Evolutionary conservation across 2,888 invertebrate species (phyloP).

Genomic region (Zaprionus bogoriensis): DNA sequence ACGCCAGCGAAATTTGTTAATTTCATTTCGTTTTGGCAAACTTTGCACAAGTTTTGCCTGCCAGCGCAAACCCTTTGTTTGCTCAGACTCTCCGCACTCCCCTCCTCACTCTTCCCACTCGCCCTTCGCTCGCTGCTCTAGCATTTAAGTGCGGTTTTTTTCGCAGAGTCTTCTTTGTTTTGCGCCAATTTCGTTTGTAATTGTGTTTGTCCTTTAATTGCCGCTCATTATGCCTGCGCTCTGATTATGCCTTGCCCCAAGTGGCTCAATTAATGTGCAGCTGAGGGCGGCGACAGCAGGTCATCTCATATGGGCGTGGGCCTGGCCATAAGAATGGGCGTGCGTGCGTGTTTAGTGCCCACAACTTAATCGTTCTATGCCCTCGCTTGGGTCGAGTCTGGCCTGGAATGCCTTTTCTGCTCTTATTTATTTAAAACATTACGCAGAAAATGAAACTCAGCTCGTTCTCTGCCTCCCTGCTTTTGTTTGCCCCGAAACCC

Average conservation of each 20-base stretch:
- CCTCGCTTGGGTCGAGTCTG: background rate
- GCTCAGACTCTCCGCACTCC: slow-evolving; percentile 5
- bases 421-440: slow-evolving; percentile 48
- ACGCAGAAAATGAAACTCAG: slow-evolving; percentile 13
- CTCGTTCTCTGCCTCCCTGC: background rate
- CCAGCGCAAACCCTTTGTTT: slow-evolving; percentile 38
- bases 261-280: slow-evolving; percentile 73
- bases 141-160: slow-evolving; percentile 9
- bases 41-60: slow-evolving; percentile 61
- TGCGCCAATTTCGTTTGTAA: slow-evolving; percentile 49
- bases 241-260: slow-evolving; percentile 70
- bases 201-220: slow-evolving; percentile 77
- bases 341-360: slow-evolving; percentile 42
- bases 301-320: background rate
- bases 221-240: slow-evolving; percentile 71
- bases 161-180: slow-evolving; percentile 19
- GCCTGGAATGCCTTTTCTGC: slow-evolving; percentile 22
- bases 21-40: slow-evolving; percentile 72
- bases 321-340: no score
- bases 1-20: slow-evolving; percentile 71
- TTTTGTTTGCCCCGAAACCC: background rate
- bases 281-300: background rate
- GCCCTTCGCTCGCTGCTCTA: background rate
- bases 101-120: slow-evolving; percentile 3
- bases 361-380: slow-evolving; percentile 43